Percentiles rank a stretch among this genome's conserved stretches.
Evolutionary conservation across 1,140 invertebrate genomes (phyloP).

Genomic region (Antheraea mylitta): DNA sequence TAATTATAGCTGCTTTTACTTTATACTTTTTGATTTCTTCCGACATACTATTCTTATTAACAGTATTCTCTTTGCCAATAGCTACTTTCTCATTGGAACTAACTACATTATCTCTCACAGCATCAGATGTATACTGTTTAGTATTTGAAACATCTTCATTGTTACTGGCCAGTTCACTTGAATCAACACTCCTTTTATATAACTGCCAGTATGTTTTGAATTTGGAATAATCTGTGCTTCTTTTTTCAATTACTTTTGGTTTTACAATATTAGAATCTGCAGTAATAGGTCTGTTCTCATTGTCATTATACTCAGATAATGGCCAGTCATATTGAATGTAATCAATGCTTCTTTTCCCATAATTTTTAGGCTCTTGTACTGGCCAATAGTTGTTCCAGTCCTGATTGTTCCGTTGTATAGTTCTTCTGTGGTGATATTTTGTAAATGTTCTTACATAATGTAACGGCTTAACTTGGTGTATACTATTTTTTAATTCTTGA

Average conservation of each 20-base stretch:
- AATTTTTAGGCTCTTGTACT: constrained; percentile 41
- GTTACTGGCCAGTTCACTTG: constrained; percentile 38
- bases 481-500: constrained; percentile 53
- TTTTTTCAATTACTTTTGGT: neutral
- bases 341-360: constrained; percentile 40
- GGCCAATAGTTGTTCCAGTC: constrained; percentile 51
- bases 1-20: constrained; percentile 39
- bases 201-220: constrained; percentile 1
- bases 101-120: constrained; percentile 34
- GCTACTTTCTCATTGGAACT: constrained; percentile 36
- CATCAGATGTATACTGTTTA: constrained; percentile 43
- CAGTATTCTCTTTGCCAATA: constrained; percentile 29
- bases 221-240: neutral
- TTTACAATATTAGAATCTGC: neutral
- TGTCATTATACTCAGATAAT: neutral
- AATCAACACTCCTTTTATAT: constrained; percentile 41
- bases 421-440: constrained; percentile 70
- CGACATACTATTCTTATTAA: constrained; percentile 32
- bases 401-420: constrained; percentile 61
- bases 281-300: neutral
- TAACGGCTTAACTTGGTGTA: constrained; percentile 54
- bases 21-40: constrained; percentile 47
- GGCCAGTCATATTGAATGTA: constrained; percentile 24
- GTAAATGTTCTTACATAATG: constrained; percentile 70
- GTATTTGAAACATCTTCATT: constrained; percentile 30